Conservation (phyloP, 2,113 vertebrate genomes). For the Chloroceryle aenea region DNA sequence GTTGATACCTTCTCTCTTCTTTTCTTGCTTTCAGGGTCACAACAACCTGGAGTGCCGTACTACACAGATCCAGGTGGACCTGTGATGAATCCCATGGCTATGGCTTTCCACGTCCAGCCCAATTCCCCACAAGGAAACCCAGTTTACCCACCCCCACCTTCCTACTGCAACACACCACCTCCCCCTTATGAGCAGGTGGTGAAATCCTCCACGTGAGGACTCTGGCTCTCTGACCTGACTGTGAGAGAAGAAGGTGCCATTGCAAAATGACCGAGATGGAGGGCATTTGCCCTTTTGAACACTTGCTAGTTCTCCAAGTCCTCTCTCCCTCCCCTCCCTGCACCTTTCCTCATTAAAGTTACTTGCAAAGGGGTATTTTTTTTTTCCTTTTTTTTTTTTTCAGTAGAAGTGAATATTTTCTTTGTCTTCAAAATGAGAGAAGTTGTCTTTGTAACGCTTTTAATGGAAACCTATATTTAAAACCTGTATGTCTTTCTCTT, state of each 20-base stretch:
- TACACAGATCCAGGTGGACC: slow-evolving; percentile 85
- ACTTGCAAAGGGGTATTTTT: slow-evolving; percentile 41
- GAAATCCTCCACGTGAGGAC: slow-evolving; percentile 85
- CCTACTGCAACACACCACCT: slow-evolving; percentile 95
- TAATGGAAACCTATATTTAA: slow-evolving; percentile 64
- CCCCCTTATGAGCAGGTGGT: slow-evolving; percentile 95
- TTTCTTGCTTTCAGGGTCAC: slow-evolving; percentile 81
- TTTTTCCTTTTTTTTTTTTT: neutral
- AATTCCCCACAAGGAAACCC: slow-evolving; percentile 84
- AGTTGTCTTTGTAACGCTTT: slow-evolving; percentile 67
- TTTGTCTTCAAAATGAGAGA: slow-evolving; percentile 58
- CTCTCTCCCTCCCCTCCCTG: slow-evolving; percentile 17
- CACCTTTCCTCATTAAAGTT: slow-evolving; percentile 17
- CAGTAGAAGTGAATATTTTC: slow-evolving; percentile 39
- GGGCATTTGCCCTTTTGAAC: slow-evolving; percentile 14
- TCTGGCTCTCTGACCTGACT: slow-evolving; percentile 30
- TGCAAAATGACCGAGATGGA: neutral
- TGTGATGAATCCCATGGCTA: slow-evolving; percentile 78
- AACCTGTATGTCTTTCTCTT: slow-evolving; percentile 52
- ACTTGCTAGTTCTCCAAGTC: neutral
- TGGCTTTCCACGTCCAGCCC: slow-evolving; percentile 85
- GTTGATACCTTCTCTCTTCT: neutral
- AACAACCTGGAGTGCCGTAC: slow-evolving; percentile 86
- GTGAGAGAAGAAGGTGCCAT: slow-evolving; percentile 14
- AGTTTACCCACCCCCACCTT: slow-evolving; percentile 89